These are phyloP conservation scores for Alaudala cheleensis DNA, from an alignment of 2,113 vertebrate species.

Conservation along the genomic window DNA sequence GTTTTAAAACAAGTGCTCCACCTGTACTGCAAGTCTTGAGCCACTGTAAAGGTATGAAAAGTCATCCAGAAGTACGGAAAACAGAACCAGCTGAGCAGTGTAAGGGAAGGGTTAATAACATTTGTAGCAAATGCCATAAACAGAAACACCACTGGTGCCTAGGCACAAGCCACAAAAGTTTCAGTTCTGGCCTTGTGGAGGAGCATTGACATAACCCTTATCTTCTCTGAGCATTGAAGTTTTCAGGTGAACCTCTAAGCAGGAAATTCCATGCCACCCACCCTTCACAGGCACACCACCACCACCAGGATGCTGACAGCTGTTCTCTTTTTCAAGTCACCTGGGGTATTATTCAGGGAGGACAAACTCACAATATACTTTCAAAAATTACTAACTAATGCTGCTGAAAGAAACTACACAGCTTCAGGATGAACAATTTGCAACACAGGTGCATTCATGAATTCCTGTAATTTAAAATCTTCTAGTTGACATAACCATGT, in stretches of 20 bases:
- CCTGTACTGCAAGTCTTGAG: not conserved
- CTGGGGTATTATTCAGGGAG: not conserved
- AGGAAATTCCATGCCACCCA: not conserved
- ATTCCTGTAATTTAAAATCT: not conserved
- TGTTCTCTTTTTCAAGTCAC: not conserved
- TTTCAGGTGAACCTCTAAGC: not conserved
- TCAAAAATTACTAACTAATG: not conserved
- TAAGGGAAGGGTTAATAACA: not conserved
- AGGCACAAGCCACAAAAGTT: not conserved
- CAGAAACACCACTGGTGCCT: not conserved
- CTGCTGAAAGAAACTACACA: not conserved
- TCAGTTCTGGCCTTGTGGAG: not conserved
- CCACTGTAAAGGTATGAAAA: not conserved
- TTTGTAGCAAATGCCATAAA: not conserved
- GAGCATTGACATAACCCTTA: not conserved
- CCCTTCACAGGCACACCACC: not conserved
- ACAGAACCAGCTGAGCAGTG: not conserved
- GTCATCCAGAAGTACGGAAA: not conserved
- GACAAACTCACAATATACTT: not conserved
- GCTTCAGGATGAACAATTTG: not conserved
- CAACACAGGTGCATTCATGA: not conserved
- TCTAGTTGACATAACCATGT: not conserved
- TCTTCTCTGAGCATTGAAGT: not conserved
- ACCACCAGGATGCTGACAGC: not conserved
- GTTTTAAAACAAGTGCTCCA: not conserved